Percentiles rank a stretch among this genome's conserved stretches.
Evolutionary conservation across 2,113 vertebrate species (phyloP).

Genomic region (Pholis gunnellus): DNA sequence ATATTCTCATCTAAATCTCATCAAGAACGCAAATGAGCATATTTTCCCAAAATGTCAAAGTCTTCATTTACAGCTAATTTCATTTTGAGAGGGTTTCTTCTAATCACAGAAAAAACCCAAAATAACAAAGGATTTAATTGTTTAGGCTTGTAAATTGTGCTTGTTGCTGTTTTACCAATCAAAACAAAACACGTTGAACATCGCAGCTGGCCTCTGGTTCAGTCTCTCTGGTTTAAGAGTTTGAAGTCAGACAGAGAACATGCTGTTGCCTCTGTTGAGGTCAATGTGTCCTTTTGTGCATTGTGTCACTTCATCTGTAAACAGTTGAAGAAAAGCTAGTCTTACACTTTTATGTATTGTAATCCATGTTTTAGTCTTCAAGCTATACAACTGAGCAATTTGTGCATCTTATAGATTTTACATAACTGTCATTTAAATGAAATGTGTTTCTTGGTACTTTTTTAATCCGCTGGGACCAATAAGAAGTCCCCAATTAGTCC

Average conservation of each 20-base stretch:
- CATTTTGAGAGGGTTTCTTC: not conserved
- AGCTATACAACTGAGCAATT: not conserved
- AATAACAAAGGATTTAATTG: not conserved
- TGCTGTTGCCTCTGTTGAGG: conserved; percentile 5
- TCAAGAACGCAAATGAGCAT: not conserved
- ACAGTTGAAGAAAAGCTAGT: not conserved
- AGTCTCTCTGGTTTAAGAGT: not conserved
- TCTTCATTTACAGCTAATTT: not conserved
- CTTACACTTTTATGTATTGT: not conserved
- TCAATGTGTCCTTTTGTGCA: not conserved
- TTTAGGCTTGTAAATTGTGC: conserved; percentile 10
- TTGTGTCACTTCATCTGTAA: conserved; percentile 21
- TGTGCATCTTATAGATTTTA: not conserved
- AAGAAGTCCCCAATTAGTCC: not conserved
- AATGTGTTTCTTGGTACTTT: not conserved
- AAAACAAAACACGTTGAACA: conserved; percentile 4
- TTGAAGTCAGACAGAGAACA: conserved; percentile 1
- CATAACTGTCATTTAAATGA: not conserved
- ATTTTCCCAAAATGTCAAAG: not conserved
- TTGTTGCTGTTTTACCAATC: not conserved
- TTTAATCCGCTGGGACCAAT: not conserved
- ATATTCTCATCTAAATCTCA: not conserved
- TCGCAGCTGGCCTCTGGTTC: conserved; percentile 2
- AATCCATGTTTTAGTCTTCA: not conserved
- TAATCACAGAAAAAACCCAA: conserved; percentile 1